These are phyloP conservation scores for Halisarca cf. caerulea DNA, from an alignment of 37 sponge, comb jelly and placozoan species.

Conservation along the genomic window DNA sequence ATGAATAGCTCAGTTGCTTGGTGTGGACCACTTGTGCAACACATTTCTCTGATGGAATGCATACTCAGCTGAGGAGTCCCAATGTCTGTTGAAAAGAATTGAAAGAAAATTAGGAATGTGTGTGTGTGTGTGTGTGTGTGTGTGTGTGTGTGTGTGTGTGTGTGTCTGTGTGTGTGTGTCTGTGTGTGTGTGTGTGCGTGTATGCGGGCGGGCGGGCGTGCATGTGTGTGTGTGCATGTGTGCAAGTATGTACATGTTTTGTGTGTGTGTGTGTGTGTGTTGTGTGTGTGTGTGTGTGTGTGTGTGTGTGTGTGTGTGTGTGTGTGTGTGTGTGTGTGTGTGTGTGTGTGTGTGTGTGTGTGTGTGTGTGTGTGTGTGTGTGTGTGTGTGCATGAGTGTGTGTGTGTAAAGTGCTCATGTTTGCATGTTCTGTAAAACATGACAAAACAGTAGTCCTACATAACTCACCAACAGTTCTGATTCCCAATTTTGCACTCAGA, in stretches of 20 bases:
- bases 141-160: background rate
- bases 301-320: no score
- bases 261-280: no score
- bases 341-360: background rate
- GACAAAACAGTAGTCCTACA: no score
- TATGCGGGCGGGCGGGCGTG: no score
- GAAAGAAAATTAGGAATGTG: background rate
- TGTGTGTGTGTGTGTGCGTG: no score
- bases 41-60: slow-evolving; percentile 96
- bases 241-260: no score
- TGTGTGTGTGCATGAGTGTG: background rate
- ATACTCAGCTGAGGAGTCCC: slow-evolving; percentile 93
- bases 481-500: slow-evolving; percentile 83
- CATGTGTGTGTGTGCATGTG: no score
- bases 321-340: background rate
- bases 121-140: background rate
- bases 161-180: no score
- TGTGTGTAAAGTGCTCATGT: no score
- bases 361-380: background rate
- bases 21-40: slow-evolving; percentile 76
- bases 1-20: slow-evolving; percentile 73
- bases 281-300: no score
- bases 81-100: slow-evolving; percentile 48
- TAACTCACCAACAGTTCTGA: slow-evolving; percentile 79
- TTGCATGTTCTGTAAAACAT: no score